Base-by-base conservation (phyloP, 2,797 vertebrate species). In the Cetoscarus ocellatus region DNA sequence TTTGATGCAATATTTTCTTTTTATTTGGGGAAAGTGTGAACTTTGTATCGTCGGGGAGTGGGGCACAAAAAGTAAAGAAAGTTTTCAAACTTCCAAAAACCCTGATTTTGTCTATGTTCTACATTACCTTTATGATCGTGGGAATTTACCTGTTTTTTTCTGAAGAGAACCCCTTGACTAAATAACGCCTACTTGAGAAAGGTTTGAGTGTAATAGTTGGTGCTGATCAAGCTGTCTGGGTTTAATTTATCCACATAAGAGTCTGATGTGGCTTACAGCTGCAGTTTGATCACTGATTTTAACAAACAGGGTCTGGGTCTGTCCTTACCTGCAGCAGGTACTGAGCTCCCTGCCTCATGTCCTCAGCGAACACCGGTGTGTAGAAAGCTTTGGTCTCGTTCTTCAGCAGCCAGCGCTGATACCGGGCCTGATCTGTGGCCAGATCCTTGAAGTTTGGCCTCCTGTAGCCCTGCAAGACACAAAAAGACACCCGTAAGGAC, bases 311-410 rank as follows among this genome's bases (percentile, higher is more conserved):
- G 13, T 8, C 8, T 35, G 7, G 38, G 50, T 34, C 4, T 18
- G 10, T 50, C 3, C 84, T 18, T 84, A 99, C 98, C 96, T 99
- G 98, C 82, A 99, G 96, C 86, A 99, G 92, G 75, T 96, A 98
- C 63, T 98, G 98, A 0, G 94, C 92, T 14, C 98, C 98, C 86
- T 97, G 96, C 38, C 96, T 94, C 75, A 99, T 92, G 84, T 99
- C 98, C 66, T 99, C 98, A 15, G 97, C 97, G 45, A 97, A 96
- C 19, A 99, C 98, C 0, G 97, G 95, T 0, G 96, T 95, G 88
- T 99, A 99, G 89, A 99, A 99, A 12, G 95, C 96, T 88, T 99
- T 99, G 88, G 95, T 96, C 90, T 97, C 97, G 42, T 96, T 96
- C 90, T 95, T 98, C 79, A 99, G 95, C 19, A 99, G 94, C 98